phyloP scores from a whole-genome alignment of 2,113 vertebrate genomes.

The Chascanopsetta lugubris region DNA sequence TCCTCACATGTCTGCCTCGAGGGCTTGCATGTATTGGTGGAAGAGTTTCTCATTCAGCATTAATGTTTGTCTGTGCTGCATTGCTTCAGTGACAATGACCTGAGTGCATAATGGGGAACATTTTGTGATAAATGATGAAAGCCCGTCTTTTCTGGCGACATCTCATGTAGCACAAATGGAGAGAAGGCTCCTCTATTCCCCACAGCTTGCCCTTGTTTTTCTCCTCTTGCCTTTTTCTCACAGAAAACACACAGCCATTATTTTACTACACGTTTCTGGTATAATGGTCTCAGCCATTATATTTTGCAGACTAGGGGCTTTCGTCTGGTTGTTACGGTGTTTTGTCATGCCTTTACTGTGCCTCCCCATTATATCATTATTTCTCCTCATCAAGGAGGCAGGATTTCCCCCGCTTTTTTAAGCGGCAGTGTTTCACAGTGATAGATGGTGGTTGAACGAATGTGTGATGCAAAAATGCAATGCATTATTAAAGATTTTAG shows the following conservation, averaged over 20 bases:
- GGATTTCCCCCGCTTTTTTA: constrained; percentile 28
- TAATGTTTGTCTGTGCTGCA: constrained; percentile 10
- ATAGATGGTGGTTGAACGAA: constrained; percentile 11
- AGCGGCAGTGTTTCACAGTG: constrained; percentile 17
- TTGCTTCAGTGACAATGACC: constrained; percentile 12
- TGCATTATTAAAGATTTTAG: constrained; percentile 5
- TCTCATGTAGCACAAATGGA: constrained; percentile 33
- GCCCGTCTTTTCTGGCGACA: constrained; percentile 13
- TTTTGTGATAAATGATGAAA: constrained; percentile 28
- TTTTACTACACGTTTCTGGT: constrained; percentile 59
- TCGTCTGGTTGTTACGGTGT: constrained; percentile 50
- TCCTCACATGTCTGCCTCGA: background rate
- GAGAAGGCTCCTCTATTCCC: constrained; percentile 20
- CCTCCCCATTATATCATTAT: constrained; percentile 64
- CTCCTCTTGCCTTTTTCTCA: constrained; percentile 29
- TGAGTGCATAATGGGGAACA: constrained; percentile 39
- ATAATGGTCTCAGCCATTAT: constrained; percentile 71
- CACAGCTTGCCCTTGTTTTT: constrained; percentile 36
- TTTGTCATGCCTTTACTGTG: constrained; percentile 66
- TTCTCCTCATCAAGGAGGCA: constrained; percentile 55
- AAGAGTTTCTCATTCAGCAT: constrained; percentile 7
- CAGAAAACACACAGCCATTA: constrained; percentile 47
- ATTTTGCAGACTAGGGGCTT: constrained; percentile 45
- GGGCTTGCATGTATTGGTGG: background rate
- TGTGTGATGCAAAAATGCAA: background rate